Evolutionary conservation across 2,797 vertebrate species (phyloP).

Genomic region (Poecilia picta): DNA sequence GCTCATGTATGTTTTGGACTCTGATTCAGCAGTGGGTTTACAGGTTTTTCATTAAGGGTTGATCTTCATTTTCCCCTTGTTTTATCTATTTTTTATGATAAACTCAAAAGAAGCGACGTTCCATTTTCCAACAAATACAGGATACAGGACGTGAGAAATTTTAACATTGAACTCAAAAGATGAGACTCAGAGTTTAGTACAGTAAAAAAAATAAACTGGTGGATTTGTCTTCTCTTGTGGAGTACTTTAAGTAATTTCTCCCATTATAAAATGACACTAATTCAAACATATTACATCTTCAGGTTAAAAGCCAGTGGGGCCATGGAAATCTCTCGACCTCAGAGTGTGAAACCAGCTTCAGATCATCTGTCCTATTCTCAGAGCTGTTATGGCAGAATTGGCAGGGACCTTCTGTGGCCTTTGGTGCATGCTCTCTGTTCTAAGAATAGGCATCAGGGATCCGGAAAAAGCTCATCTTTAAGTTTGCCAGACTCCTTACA

Average conservation of each 20-base stretch:
- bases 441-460: constrained; percentile 73
- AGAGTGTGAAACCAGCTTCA: constrained; percentile 50
- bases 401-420: constrained; percentile 69
- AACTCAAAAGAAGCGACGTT: neutral
- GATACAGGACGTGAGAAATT: neutral
- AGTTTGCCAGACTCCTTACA: constrained; percentile 31
- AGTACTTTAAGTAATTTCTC: neutral
- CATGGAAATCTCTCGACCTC: constrained; percentile 22
- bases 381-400: constrained; percentile 52
- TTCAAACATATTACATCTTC: constrained; percentile 21
- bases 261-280: neutral
- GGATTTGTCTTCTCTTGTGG: constrained; percentile 7
- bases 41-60: neutral
- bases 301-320: constrained; percentile 27
- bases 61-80: neutral
- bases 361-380: constrained; percentile 69
- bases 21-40: neutral
- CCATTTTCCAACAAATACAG: neutral
- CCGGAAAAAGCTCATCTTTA: constrained; percentile 58
- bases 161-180: neutral
- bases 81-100: neutral
- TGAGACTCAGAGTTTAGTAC: neutral
- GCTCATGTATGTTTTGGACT: neutral
- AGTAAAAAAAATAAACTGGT: neutral
- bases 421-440: constrained; percentile 62